phyloP scores from a whole-genome alignment of 2,888 invertebrate genomes.

The Bombyx huttoni region DNA sequence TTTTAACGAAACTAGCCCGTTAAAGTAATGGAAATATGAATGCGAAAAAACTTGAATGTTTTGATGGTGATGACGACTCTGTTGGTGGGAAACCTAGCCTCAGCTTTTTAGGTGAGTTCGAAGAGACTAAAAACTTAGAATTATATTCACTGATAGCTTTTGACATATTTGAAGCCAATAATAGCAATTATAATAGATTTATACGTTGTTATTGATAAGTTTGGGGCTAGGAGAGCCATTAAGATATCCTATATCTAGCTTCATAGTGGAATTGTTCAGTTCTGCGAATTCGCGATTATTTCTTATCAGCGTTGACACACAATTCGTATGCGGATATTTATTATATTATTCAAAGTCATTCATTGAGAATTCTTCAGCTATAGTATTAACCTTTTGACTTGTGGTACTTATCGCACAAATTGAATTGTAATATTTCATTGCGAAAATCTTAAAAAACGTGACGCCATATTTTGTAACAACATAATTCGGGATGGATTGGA shows the following conservation, averaged over 20 bases:
- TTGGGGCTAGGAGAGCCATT: background rate
- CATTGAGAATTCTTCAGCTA: background rate
- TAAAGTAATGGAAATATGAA: conserved; percentile 48
- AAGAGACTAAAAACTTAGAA: conserved; percentile 6
- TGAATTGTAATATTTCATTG: background rate
- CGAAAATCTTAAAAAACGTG: background rate
- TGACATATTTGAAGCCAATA: conserved; percentile 12
- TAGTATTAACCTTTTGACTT: background rate
- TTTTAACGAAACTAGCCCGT: conserved; percentile 31
- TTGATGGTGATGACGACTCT: conserved; percentile 51
- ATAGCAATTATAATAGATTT: background rate
- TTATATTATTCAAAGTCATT: background rate
- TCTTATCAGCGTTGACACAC: background rate
- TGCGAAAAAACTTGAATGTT: conserved; percentile 67
- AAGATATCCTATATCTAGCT: background rate
- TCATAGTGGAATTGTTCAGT: background rate
- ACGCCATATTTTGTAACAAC: background rate
- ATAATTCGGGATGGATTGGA: background rate
- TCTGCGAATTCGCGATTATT: background rate
- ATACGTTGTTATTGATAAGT: conserved; percentile 4
- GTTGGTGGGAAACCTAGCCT: conserved; percentile 62
- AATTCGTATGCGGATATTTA: background rate
- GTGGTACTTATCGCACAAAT: background rate
- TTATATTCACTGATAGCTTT: conserved; percentile 18
- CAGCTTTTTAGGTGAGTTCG: conserved; percentile 60